These are phyloP conservation scores for Cantharis lateralis DNA, from an alignment of 2,888 invertebrate genomes.

Conservation along the genomic window DNA sequence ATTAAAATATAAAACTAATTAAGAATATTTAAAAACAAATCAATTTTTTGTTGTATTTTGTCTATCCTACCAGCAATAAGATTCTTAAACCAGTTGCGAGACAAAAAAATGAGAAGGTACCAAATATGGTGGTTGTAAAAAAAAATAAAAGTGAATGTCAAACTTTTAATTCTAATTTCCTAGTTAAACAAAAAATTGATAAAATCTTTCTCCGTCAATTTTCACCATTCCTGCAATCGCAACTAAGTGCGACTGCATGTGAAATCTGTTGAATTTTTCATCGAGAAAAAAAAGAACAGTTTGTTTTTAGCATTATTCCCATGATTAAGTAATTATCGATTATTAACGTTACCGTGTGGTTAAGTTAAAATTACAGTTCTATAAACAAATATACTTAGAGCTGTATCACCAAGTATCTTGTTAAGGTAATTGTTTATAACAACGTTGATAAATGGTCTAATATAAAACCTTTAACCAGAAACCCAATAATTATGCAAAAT, in stretches of 20 bases:
- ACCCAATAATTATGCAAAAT: not conserved
- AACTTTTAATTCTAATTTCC: not conserved
- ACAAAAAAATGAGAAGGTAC: not conserved
- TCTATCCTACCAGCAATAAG: not conserved
- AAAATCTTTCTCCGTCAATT: not conserved
- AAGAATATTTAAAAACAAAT: not conserved
- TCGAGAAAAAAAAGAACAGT: not conserved
- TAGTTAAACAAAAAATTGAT: not conserved
- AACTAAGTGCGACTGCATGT: not conserved
- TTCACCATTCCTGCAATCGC: not conserved
- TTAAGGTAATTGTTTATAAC: constrained; percentile 18
- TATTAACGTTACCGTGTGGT: not conserved
- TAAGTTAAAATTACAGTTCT: constrained; percentile 10
- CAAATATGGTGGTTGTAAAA: not conserved
- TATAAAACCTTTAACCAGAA: constrained; percentile 6
- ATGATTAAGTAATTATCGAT: not conserved
- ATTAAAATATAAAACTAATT: not conserved
- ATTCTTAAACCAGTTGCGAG: not conserved
- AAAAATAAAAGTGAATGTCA: not conserved
- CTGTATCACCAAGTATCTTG: constrained; percentile 3
- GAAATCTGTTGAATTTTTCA: not conserved
- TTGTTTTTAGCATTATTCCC: not conserved
- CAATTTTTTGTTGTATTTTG: not conserved
- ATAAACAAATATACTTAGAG: constrained; percentile 13
- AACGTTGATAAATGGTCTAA: constrained; percentile 15